Conservation (phyloP, 2,113 vertebrate species). For the Phalacrocorax pelagicus region DNA sequence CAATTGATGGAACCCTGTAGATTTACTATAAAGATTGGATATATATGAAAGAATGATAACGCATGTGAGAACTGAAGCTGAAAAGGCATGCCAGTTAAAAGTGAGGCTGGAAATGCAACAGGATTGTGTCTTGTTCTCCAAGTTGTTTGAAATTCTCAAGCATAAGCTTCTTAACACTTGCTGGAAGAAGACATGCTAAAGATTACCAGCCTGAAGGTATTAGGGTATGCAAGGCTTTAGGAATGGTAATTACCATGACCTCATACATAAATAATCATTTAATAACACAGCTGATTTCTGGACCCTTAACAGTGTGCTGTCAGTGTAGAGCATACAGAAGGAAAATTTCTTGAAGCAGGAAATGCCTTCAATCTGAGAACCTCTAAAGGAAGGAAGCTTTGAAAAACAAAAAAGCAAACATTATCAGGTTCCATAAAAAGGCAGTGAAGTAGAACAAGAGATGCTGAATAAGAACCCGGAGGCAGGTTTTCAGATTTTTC, state of each 20-base stretch:
- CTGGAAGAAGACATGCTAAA: constrained; percentile 43
- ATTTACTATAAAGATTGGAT: not conserved
- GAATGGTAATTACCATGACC: constrained; percentile 52
- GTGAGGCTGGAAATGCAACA: constrained; percentile 51
- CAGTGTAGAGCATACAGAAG: not conserved
- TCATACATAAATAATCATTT: constrained; percentile 62
- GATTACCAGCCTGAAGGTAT: constrained; percentile 59
- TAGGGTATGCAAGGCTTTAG: constrained; percentile 50
- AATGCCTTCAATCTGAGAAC: not conserved
- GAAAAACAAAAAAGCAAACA: not conserved
- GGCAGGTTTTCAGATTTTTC: not conserved
- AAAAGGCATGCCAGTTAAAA: constrained; percentile 21
- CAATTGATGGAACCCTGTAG: constrained; percentile 36
- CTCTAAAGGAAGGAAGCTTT: not conserved
- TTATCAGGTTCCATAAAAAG: not conserved
- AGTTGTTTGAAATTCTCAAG: constrained; percentile 51
- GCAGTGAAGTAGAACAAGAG: not conserved
- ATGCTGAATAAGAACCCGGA: not conserved
- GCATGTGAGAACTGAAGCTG: constrained; percentile 30
- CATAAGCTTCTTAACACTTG: constrained; percentile 55
- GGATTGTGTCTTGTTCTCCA: constrained; percentile 25
- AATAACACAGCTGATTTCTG: constrained; percentile 46
- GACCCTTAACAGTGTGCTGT: not conserved
- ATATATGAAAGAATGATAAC: constrained; percentile 28
- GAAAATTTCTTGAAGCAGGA: not conserved